Conservation (phyloP, 2,113 vertebrate genomes). For the Prolemur simus region DNA sequence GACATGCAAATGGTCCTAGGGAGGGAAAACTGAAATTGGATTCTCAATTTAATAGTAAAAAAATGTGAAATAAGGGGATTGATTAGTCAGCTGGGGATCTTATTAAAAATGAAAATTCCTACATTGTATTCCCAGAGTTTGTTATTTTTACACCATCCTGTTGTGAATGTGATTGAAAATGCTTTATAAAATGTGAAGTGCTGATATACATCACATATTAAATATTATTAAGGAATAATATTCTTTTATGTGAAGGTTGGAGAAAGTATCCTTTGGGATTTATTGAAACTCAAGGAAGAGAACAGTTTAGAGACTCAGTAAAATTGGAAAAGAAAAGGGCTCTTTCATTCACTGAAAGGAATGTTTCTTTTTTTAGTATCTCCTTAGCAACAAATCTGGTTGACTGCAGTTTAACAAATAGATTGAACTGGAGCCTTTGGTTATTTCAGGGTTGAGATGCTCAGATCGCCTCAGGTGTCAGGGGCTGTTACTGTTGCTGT, state of each 20-base stretch:
- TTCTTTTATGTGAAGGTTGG: background rate
- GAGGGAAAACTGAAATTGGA: background rate
- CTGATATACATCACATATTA: background rate
- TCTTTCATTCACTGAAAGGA: background rate
- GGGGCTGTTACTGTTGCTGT: background rate
- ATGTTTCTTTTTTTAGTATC: background rate
- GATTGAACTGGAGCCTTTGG: background rate
- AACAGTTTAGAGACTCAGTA: background rate
- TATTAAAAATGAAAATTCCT: conserved; percentile 14
- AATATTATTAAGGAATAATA: background rate
- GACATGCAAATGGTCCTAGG: background rate
- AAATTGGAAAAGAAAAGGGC: background rate
- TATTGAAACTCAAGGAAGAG: background rate
- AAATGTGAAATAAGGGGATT: background rate
- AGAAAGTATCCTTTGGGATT: background rate
- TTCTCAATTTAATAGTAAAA: conserved; percentile 1
- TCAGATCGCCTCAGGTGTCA: background rate
- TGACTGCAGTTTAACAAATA: background rate
- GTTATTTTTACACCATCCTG: background rate
- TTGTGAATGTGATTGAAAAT: background rate
- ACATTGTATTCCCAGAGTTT: background rate
- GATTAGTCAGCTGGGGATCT: background rate
- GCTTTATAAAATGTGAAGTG: background rate
- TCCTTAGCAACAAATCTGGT: background rate
- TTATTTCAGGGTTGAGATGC: background rate